Conservation (phyloP, 2,113 vertebrate genomes). For the Ivindomyrus marchei region DNA sequence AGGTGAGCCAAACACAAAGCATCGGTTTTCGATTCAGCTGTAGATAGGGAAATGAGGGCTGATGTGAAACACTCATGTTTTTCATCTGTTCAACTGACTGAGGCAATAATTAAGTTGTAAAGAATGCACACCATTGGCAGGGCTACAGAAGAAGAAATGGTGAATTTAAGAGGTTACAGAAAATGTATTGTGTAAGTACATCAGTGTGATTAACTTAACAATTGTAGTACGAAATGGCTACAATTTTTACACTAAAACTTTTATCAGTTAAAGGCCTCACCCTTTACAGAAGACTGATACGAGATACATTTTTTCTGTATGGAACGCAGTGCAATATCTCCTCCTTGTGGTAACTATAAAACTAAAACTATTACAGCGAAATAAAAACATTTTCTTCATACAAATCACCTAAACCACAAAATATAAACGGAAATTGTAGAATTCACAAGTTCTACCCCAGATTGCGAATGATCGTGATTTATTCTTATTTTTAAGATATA, state of each 20-base stretch:
- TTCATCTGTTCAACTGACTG: background rate
- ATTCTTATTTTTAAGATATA: background rate
- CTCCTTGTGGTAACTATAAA: conserved; percentile 11
- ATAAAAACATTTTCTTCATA: background rate
- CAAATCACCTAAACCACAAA: background rate
- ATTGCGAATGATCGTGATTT: background rate
- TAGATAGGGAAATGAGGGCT: background rate
- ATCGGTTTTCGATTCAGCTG: background rate
- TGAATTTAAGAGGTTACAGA: background rate
- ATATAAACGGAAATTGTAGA: background rate
- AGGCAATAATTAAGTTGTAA: background rate
- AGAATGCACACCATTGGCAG: background rate
- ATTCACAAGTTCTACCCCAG: background rate
- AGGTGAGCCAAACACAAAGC: background rate
- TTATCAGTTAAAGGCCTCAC: background rate
- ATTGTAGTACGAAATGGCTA: background rate
- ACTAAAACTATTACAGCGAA: background rate
- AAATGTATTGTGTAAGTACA: background rate
- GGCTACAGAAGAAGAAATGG: background rate
- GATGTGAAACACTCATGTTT: background rate
- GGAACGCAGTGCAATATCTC: background rate
- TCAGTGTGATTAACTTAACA: background rate
- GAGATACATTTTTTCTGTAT: background rate
- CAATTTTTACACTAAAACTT: background rate
- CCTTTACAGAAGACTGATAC: background rate